Evolutionary conservation across 2,797 vertebrate species (phyloP), one percentile per base, ranked within the genome.

Genomic region (Trachops cirrhosus): DNA sequence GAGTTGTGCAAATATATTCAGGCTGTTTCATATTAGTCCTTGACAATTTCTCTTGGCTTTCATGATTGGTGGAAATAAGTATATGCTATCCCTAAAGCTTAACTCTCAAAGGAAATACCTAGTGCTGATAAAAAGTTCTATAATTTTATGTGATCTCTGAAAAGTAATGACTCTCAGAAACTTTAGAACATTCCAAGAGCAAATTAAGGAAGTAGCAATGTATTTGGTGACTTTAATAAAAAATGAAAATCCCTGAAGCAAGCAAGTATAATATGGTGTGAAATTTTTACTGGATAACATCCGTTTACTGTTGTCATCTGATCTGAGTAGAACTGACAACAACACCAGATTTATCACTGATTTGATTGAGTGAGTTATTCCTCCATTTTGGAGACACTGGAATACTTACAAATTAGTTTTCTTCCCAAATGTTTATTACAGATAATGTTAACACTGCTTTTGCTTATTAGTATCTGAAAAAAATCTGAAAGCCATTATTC

Each of bases 151-250:
- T 54, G 39, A 62, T 95, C 21, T 83, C 75, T 94, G 46, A 92
- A 97, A 96, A 93, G 32, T 82, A 96, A 86, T 90, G 70, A 59
- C 48, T 92, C 73, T 87, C 67, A 87, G 71, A 96, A 90, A 95
- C 41, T 92, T 93, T 79, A 94, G 78, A 95, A 86, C 16, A 94
- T 83, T 88, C 87, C 73, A 95, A 94, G 77, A 97, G 39, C 64
- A 94, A 91, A 37, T 52, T 86, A 93, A 95, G 32, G 77, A 96
- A 91, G 95, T 79, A 16, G 2, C 41, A 91, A 93, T 88, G 95
- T 97, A 92, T 96, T 96, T 95, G 86, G 74, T 82, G 44, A 80
- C 32, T 95, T 96, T 93, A 95, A 86, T 84, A 96, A 96, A 86
- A 80, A 26, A 92, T 79, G 73, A 96, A 92, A 26, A 52, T 85